phyloP scores from a whole-genome alignment of 2,888 invertebrate species.

The Invenusta paracnida region DNA sequence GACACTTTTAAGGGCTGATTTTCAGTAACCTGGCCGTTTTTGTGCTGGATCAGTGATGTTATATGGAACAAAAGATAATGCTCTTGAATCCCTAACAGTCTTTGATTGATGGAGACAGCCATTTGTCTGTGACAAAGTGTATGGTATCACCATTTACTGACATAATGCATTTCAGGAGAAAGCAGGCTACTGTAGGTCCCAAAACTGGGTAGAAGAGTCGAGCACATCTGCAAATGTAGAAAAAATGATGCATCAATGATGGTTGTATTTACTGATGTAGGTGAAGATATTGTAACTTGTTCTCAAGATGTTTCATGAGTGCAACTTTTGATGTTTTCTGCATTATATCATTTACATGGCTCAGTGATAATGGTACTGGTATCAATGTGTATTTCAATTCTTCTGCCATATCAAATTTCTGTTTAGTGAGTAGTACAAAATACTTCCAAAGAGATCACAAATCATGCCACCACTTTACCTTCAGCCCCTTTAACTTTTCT shows the following conservation, averaged over 20 bases:
- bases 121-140: slow-evolving; percentile 29
- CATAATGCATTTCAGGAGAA: slow-evolving; percentile 16
- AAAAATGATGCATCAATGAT: slow-evolving; percentile 17
- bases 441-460: slow-evolving; percentile 12
- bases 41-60: not conserved
- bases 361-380: slow-evolving; percentile 12
- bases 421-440: slow-evolving; percentile 6
- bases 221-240: slow-evolving; percentile 10
- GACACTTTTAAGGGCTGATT: too few relatives aligned
- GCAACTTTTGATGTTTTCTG: slow-evolving; percentile 3
- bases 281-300: not conserved
- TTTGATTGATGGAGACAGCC: slow-evolving; percentile 18
- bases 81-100: slow-evolving; percentile 12
- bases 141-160: slow-evolving; percentile 29
- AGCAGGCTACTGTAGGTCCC: slow-evolving; percentile 1
- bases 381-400: not conserved
- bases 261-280: slow-evolving; percentile 10
- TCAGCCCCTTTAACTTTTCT: slow-evolving; percentile 2
- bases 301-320: slow-evolving; percentile 18
- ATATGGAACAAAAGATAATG: slow-evolving; percentile 11
- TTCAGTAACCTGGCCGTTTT: not conserved
- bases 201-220: slow-evolving; percentile 9
- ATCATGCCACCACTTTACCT: not conserved
- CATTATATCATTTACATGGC: not conserved
- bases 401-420: slow-evolving; percentile 13